Evolutionary conservation across 2,113 vertebrate species (phyloP).

Genomic region (Fukomys damarensis): DNA sequence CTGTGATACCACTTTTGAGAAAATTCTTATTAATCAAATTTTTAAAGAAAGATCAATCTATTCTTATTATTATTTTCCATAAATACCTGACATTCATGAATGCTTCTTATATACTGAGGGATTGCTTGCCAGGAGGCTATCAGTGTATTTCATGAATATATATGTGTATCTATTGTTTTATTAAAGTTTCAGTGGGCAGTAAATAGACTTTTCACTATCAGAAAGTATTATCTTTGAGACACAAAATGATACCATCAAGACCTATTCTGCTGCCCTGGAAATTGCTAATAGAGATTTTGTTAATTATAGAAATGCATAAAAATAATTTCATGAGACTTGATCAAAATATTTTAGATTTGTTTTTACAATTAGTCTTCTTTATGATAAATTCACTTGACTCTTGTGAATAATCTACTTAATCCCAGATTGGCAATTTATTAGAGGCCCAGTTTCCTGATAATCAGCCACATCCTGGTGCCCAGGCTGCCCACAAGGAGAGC

Average conservation of each 20-base stretch:
- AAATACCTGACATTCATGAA: not conserved
- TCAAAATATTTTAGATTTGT: constrained; percentile 26
- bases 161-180: not conserved
- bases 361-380: not conserved
- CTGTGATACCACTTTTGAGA: not conserved
- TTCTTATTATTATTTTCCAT: not conserved
- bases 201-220: not conserved
- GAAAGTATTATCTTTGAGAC: not conserved
- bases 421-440: not conserved
- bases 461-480: not conserved
- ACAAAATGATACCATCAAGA: not conserved
- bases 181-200: not conserved
- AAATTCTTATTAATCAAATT: constrained; percentile 46
- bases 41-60: not conserved
- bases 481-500: not conserved
- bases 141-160: constrained; percentile 2
- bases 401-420: not conserved
- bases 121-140: not conserved
- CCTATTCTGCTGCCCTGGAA: not conserved
- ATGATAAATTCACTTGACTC: not conserved
- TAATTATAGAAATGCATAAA: not conserved
- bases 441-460: not conserved
- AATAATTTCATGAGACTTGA: not conserved
- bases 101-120: not conserved
- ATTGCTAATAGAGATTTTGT: not conserved